Base-by-base conservation (phyloP, 1,140 invertebrate species). In the Ooceraea biroi region DNA sequence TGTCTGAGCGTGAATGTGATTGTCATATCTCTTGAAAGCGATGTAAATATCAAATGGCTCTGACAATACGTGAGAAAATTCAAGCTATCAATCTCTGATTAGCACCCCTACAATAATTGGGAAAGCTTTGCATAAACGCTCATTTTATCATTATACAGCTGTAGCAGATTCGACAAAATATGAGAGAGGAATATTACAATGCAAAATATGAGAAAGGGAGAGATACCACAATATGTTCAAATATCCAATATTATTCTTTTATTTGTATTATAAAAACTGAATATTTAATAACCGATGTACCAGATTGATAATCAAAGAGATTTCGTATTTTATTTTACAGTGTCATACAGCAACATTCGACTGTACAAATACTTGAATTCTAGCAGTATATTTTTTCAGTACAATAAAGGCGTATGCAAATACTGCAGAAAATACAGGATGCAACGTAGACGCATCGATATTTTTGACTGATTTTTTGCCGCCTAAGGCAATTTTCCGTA, bases 11-110 rank as follows among this genome's bases (percentile, higher is more conserved):
- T 36, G 41, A 82, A 73, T 77, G 30, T 14, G 61, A 77, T 48
- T 82, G 57, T 66, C 61, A 52, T 19, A 10, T 82, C 41, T 60
- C 30, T 58, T n/a, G n/a, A 58, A 82, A 73, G 30, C 55, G 71
- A 74, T 44, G 58, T 50, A 73, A 74, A 73, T 83, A 74, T 61
- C 57, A 60, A 73, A 82, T 82, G 5, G 19, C 17, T 36, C 7
- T 19, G 60, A 66, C 58, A 76, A 77, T 77, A 66, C 66, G 61
- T 22, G 61, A 77, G 48, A 77, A 77, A 77, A 52, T 66, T 55
- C n/a, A 44, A n/a, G 52, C 61, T 52, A 44, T 68, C 46, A 27
- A 66, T 77, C 65, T 77, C 46, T 66, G 46, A 77, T 68, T 66
- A 48, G 41, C 36, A 48, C n/a, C 27, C 0, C 19, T 41, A 77